These are phyloP conservation scores for Galerucella calmariensis DNA, from an alignment of 2,888 invertebrate species.

Conservation along the genomic window DNA sequence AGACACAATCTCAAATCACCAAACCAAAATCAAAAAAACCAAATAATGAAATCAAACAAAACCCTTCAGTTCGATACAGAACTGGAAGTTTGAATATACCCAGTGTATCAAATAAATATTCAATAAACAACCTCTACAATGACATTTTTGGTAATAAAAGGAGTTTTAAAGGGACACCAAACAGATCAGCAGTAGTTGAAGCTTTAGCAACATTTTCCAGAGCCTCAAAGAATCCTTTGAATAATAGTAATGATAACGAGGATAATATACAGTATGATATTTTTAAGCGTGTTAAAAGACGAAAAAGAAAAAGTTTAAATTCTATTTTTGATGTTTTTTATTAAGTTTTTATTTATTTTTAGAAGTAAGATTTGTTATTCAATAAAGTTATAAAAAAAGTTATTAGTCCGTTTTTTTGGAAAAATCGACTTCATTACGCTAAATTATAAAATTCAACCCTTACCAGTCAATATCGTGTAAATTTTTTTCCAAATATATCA, in stretches of 20 bases:
- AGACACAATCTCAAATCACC: conserved; percentile 42
- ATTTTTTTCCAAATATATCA: no score
- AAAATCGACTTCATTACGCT: neutral
- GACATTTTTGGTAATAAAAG: conserved; percentile 47
- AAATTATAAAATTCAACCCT: no score
- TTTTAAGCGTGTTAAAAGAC: conserved; percentile 45
- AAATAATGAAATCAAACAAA: conserved; percentile 32
- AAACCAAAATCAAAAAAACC: conserved; percentile 22
- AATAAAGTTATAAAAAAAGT: no score
- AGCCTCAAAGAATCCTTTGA: conserved; percentile 13
- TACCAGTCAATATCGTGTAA: no score
- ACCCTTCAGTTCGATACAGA: conserved; percentile 24
- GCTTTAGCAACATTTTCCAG: conserved; percentile 47
- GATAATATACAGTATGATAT: conserved; percentile 48
- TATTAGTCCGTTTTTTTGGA: no score
- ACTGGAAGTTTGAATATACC: conserved; percentile 49
- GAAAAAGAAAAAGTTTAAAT: conserved; percentile 49
- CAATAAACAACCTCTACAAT: conserved; percentile 48
- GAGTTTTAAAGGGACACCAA: conserved; percentile 51
- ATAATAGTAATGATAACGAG: conserved; percentile 36
- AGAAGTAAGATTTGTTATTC: no score
- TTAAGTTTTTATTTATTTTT: conserved; percentile 40
- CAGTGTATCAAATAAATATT: conserved; percentile 48
- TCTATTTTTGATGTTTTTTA: conserved; percentile 52
- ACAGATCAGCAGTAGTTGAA: conserved; percentile 47